These are phyloP conservation scores for Diabrotica virgifera DNA, from an alignment of 1,140 invertebrate genomes.

Conservation along the genomic window DNA sequence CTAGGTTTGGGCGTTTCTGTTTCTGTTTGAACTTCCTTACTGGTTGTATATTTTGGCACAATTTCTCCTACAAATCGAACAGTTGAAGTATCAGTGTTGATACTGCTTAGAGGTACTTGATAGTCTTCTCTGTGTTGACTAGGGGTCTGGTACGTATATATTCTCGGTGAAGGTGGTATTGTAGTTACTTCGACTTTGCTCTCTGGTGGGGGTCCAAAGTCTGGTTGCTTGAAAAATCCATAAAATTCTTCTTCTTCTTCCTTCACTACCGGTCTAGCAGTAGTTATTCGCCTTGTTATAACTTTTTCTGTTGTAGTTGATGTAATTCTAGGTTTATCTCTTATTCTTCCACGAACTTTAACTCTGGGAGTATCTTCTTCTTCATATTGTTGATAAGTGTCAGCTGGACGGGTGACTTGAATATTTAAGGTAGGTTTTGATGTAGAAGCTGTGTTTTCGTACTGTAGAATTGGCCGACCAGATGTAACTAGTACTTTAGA, in stretches of 20 bases:
- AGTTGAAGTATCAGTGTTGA: conserved; percentile 17
- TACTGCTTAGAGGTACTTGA: conserved; percentile 9
- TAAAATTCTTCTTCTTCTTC: conserved; percentile 41
- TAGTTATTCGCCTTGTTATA: conserved; percentile 31
- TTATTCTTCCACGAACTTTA: conserved; percentile 13
- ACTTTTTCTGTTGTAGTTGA: conserved; percentile 27
- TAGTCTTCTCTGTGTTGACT: conserved; percentile 4
- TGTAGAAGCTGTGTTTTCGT: conserved; percentile 18
- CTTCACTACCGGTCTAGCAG: conserved; percentile 19
- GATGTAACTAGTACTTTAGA: conserved; percentile 16
- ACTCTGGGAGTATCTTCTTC: conserved; percentile 17
- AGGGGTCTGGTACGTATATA: background rate
- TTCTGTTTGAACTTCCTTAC: conserved; percentile 21
- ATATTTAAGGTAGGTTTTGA: conserved; percentile 23
- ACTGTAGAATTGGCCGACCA: conserved; percentile 5
- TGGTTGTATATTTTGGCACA: conserved; percentile 39
- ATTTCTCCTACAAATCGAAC: conserved; percentile 45
- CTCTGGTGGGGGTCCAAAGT: conserved; percentile 29
- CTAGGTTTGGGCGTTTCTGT: conserved; percentile 29
- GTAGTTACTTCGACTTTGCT: conserved; percentile 9
- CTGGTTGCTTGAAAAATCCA: conserved; percentile 44
- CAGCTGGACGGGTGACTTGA: conserved; percentile 23
- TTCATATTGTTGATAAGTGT: conserved; percentile 14
- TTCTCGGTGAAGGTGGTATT: background rate
- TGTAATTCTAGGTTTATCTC: conserved; percentile 43